Percentiles rank a stretch among this genome's conserved stretches.
Conservation (phyloP, 2,113 vertebrate species). For the Burhinus oedicnemus region DNA sequence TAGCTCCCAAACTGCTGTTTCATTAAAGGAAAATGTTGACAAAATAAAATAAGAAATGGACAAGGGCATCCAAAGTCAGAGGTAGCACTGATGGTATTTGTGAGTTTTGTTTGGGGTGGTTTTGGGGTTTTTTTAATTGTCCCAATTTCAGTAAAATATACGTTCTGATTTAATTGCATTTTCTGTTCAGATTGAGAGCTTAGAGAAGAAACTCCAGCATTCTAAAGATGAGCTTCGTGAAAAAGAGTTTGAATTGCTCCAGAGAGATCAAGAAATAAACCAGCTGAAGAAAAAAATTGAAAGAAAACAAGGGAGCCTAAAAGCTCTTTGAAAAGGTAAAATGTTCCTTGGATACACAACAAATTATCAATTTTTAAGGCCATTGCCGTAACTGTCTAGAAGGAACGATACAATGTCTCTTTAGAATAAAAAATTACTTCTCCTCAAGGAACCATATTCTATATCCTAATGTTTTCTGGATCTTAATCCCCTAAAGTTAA, state of each 20-base stretch:
- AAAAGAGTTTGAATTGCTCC: constrained; percentile 77
- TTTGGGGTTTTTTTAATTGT: not conserved
- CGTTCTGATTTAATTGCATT: not conserved
- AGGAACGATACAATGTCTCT: fast-evolving
- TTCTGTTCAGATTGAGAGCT: constrained; percentile 70
- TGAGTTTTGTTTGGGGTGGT: not conserved
- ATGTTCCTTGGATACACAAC: not conserved
- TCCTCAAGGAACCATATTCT: not conserved
- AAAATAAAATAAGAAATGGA: not conserved
- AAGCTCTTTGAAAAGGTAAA: constrained; percentile 73
- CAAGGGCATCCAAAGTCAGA: not conserved
- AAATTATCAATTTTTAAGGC: not conserved
- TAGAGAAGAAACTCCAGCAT: constrained; percentile 74
- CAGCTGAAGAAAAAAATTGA: constrained; percentile 76
- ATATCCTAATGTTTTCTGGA: not conserved
- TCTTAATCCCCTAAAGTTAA: not conserved
- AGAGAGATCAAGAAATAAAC: constrained; percentile 78
- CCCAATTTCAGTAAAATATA: not conserved
- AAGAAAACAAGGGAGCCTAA: constrained; percentile 58
- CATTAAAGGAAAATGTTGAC: not conserved
- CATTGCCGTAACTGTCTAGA: not conserved
- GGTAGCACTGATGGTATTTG: not conserved
- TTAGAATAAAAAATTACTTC: not conserved
- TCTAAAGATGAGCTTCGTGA: constrained; percentile 75
- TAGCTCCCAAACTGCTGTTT: not conserved